phyloP scores from a whole-genome alignment of 2,797 vertebrate genomes.

The Melanotaenia maccullochi region DNA sequence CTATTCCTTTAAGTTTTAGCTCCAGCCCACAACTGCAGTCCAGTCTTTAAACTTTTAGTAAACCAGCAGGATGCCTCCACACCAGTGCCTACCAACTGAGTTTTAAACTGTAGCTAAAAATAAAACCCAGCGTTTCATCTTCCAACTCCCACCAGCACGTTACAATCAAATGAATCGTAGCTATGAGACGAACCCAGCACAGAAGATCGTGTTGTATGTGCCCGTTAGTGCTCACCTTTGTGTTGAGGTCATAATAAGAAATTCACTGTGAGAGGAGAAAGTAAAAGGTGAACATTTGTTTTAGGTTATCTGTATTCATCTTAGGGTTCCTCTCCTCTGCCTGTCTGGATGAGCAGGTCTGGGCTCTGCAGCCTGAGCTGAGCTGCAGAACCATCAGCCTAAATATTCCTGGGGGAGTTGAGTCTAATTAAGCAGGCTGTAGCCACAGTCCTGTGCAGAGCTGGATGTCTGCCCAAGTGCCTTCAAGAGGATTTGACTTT shows the following conservation, averaged over 20 bases:
- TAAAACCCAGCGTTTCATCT: constrained; percentile 26
- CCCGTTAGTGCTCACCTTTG: constrained; percentile 37
- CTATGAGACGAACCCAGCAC: constrained; percentile 23
- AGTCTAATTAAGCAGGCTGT: constrained; percentile 77
- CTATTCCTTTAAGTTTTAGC: constrained; percentile 1
- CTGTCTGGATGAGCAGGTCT: constrained; percentile 46
- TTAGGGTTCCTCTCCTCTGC: constrained; percentile 29
- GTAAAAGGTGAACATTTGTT: constrained; percentile 33
- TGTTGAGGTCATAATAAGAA: constrained; percentile 25
- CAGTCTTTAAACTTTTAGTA: background rate
- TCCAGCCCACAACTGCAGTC: background rate
- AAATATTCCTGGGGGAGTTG: constrained; percentile 71
- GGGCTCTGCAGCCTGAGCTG: constrained; percentile 28
- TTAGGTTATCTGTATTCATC: constrained; percentile 50
- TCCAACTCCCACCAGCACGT: constrained; percentile 11
- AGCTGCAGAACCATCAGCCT: constrained; percentile 62
- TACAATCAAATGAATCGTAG: constrained; percentile 43
- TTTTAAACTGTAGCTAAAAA: constrained; percentile 32
- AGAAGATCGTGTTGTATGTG: constrained; percentile 7
- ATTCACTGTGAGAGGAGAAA: constrained; percentile 24
- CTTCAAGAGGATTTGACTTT: constrained; percentile 71
- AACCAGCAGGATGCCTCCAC: constrained; percentile 2
- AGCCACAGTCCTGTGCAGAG: constrained; percentile 64
- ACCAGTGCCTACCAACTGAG: constrained; percentile 1
- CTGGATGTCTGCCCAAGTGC: constrained; percentile 68